A percentile compares a stretch with the other conserved stretches of the same genome.
phyloP scores from a whole-genome alignment of 2,888 invertebrate genomes.

The Ophonus ardosiacus region DNA sequence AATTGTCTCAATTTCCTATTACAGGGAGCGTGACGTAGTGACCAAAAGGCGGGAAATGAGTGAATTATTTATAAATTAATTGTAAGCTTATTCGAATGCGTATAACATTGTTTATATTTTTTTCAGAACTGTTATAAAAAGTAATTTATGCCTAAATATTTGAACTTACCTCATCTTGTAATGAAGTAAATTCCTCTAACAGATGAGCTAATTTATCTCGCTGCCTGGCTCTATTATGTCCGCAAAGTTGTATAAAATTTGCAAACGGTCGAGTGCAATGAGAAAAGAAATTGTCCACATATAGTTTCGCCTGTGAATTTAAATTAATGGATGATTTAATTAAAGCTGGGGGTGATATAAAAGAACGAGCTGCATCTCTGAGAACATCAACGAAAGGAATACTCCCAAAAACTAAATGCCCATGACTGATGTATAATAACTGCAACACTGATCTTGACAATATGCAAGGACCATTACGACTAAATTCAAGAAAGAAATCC shows the following conservation, averaged over 20 bases:
- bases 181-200: constrained; percentile 91
- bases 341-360: constrained; percentile 94
- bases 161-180: constrained; percentile 91
- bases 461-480: constrained; percentile 91
- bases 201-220: constrained; percentile 94
- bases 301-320: constrained; percentile 88
- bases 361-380: constrained; percentile 89
- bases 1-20: too few relatives aligned
- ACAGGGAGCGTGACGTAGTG: too few relatives aligned
- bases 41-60: too few relatives aligned
- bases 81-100: too few relatives aligned
- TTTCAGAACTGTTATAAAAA: too few relatives aligned
- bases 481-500: constrained; percentile 97
- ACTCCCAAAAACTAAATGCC: constrained; percentile 77
- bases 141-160: too few relatives aligned
- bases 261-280: constrained; percentile 93
- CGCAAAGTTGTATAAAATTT: constrained; percentile 91
- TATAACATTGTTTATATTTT: too few relatives aligned
- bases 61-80: too few relatives aligned
- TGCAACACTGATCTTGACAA: constrained; percentile 94
- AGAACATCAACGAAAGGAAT: constrained; percentile 87
- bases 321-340: constrained; percentile 84
- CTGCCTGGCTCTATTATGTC: constrained; percentile 96
- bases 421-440: constrained; percentile 83
- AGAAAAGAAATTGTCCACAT: constrained; percentile 91